Evolutionary conservation across 2,888 invertebrate genomes (phyloP), one percentile per base, ranked within the genome.

Genomic region (Dryobotodes eremita): DNA sequence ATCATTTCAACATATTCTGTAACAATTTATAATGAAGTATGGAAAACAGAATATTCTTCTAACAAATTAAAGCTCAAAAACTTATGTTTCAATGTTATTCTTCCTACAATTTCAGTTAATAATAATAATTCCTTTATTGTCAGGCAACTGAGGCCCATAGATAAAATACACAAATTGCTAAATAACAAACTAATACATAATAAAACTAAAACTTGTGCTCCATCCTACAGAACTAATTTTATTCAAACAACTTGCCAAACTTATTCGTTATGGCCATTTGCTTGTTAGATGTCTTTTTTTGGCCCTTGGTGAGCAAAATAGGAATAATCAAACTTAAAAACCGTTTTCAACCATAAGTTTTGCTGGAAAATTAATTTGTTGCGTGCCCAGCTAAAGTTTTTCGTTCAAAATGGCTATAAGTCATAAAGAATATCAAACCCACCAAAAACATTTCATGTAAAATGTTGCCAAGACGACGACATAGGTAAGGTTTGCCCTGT

Each of bases 171-270:
- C n/a, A n/a, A n/a, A n/a, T n/a, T n/a, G n/a, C n/a, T n/a, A n/a
- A n/a, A n/a, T n/a, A n/a, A n/a, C 31, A 36, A 36, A 3, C 31
- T 36, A 36, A 3, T 36, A 36, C 31, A 36, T 36, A 36, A 36
- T 36, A 36, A 1, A 36, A 36, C 31, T 36, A 36, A 1, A 36
- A 36, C 31, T 36, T 50, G 50, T 61, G 57, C 50, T 77, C 20
- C 50, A 61, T 61, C 31, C 50, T 46, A 46, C 8, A 3, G 50
- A 23, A 53, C 15, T 26, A 62, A 79, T 79, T 79, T 36, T 62
- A 62, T 48, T 80, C 71, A 55, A 79, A 55, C 53, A 71, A 55
- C 23, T 46, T 36, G 71, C 23, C 36, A 46, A 61, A 71, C 23
- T 71, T 53, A 61, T 61, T 53, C 50, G n/a, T 53, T 23, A 53